A percentile compares a stretch with the other conserved stretches of the same genome.
phyloP scores from a whole-genome alignment of 2,888 invertebrate species.

The Meiosimyza platycephala region DNA sequence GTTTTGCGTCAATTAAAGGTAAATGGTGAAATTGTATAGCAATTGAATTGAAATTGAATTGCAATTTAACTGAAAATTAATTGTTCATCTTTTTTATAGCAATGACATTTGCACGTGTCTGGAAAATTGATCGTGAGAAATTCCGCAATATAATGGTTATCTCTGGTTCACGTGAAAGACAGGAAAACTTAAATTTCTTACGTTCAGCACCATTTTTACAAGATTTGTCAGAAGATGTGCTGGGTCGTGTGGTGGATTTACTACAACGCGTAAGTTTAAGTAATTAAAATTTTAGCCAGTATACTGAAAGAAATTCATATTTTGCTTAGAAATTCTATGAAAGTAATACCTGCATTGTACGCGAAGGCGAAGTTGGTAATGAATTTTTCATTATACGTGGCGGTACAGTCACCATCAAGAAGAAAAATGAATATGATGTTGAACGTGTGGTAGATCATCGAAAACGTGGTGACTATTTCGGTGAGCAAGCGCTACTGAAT shows the following conservation, averaged over 20 bases:
- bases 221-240: conserved; percentile 76
- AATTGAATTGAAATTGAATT: no score
- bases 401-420: conserved; percentile 81
- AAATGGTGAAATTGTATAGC: conserved; percentile 37
- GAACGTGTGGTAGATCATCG: conserved; percentile 78
- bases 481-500: conserved; percentile 86
- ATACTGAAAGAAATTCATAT: background rate
- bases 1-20: conserved; percentile 89
- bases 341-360: conserved; percentile 81
- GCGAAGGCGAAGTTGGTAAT: conserved; percentile 88
- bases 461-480: conserved; percentile 86
- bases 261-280: conserved; percentile 77
- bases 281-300: background rate
- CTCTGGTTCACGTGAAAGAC: conserved; percentile 83
- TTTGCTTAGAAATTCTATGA: conserved; percentile 79
- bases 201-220: conserved; percentile 83
- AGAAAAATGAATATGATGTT: conserved; percentile 71
- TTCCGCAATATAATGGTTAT: conserved; percentile 92
- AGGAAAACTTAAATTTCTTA: conserved; percentile 87
- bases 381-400: conserved; percentile 92
- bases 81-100: conserved; percentile 68
- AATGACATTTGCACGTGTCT: conserved; percentile 82
- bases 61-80: no score
- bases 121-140: conserved; percentile 87
- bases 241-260: conserved; percentile 86